Evolutionary conservation across 2,888 invertebrate species (phyloP).

Genomic region (Lathronympha strigana): DNA sequence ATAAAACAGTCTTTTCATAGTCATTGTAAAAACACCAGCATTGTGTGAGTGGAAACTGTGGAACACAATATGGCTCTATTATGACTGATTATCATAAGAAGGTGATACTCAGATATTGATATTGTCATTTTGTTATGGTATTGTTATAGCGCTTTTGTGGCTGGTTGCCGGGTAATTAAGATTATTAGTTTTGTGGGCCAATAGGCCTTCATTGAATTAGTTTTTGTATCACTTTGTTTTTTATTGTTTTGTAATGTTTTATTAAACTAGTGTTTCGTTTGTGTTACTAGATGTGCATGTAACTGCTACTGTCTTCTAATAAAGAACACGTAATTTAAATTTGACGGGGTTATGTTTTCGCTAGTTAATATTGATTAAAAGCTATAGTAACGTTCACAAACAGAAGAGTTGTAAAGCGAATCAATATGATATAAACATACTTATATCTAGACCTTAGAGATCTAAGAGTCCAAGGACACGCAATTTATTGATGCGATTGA

Average conservation of each 20-base stretch:
- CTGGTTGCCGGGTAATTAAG: slow-evolving; percentile 74
- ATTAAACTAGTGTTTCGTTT: slow-evolving; percentile 12
- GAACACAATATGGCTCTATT: slow-evolving; percentile 69
- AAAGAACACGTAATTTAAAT: not conserved
- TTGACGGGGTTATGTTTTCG: not conserved
- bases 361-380: not conserved
- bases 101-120: slow-evolving; percentile 50
- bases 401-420: not conserved
- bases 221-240: slow-evolving; percentile 49
- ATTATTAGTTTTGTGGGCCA: slow-evolving; percentile 70
- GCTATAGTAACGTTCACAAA: not conserved
- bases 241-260: slow-evolving; percentile 21
- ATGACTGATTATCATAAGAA: slow-evolving; percentile 67
- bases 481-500: not conserved
- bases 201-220: slow-evolving; percentile 57
- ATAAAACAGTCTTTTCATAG: slow-evolving; percentile 65
- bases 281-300: slow-evolving; percentile 6
- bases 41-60: slow-evolving; percentile 67
- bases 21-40: slow-evolving; percentile 65
- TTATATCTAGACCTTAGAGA: too few relatives aligned
- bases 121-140: slow-evolving; percentile 34
- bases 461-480: not conserved
- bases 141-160: slow-evolving; percentile 62
- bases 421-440: not conserved
- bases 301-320: slow-evolving; percentile 1